Evolutionary conservation across 2,888 invertebrate species (phyloP).

Genomic region (Drosophila algonquin): DNA sequence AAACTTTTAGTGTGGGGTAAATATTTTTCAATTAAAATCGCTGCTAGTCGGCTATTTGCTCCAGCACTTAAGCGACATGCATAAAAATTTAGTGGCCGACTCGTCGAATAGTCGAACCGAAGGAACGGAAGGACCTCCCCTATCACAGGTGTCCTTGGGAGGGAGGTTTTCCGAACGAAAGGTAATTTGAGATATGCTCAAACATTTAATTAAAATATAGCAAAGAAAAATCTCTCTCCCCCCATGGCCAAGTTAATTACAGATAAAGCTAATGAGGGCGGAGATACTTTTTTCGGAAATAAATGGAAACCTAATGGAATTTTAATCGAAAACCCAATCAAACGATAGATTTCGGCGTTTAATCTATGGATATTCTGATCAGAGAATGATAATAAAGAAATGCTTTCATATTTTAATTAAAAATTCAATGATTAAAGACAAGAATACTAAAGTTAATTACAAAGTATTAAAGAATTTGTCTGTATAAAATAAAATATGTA

Average conservation of each 20-base stretch:
- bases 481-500: too few relatives aligned
- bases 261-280: constrained; percentile 9
- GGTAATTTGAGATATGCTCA: constrained; percentile 32
- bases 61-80: constrained; percentile 67
- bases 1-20: constrained; percentile 51
- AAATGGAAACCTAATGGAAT: neutral
- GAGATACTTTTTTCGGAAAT: constrained; percentile 11
- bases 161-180: too few relatives aligned
- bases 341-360: neutral
- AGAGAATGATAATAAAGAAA: too few relatives aligned
- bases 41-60: constrained; percentile 63
- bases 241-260: neutral
- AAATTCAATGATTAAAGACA: too few relatives aligned
- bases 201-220: constrained; percentile 43
- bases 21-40: constrained; percentile 77
- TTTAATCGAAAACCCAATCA: neutral
- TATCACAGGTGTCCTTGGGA: neutral
- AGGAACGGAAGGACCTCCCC: constrained; percentile 11
- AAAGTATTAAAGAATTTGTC: too few relatives aligned
- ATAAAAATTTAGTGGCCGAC: constrained; percentile 61
- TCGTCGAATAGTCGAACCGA: constrained; percentile 4
- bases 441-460: too few relatives aligned
- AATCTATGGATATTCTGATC: too few relatives aligned
- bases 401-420: too few relatives aligned
- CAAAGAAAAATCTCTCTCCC: neutral